These are phyloP conservation scores for Lophotriccus pileatus DNA, from an alignment of 2,797 vertebrate genomes.

Conservation along the genomic window DNA sequence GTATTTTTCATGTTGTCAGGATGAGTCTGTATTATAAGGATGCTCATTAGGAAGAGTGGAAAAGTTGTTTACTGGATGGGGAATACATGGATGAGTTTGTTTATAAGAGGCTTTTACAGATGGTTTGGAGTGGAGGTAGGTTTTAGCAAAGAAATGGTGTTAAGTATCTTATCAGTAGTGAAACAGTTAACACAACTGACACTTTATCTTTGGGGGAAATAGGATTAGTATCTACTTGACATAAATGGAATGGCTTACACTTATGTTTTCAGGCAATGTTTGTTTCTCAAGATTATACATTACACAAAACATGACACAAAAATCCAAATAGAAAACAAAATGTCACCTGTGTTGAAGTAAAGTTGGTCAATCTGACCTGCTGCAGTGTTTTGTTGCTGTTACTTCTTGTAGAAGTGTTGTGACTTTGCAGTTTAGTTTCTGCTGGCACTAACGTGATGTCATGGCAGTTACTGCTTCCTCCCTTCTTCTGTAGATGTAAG, in stretches of 20 bases:
- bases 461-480: not conserved
- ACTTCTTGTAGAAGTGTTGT: not conserved
- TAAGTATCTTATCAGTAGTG: not conserved
- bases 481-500: not conserved
- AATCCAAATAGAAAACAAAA: not conserved
- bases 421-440: conserved; percentile 12
- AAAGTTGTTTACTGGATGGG: not conserved
- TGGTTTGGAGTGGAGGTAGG: not conserved
- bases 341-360: not conserved
- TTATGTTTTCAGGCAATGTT: not conserved
- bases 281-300: not conserved
- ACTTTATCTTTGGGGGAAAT: not conserved
- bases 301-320: not conserved
- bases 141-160: not conserved
- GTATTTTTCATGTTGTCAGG: not conserved
- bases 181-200: not conserved
- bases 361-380: not conserved
- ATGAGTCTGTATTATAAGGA: not conserved
- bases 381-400: not conserved
- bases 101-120: not conserved
- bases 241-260: not conserved
- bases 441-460: not conserved
- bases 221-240: not conserved
- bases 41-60: not conserved
- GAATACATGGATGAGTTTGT: not conserved